Evolutionary conservation across 2,888 invertebrate genomes (phyloP).

Genomic region (Cacoxenus indagator): DNA sequence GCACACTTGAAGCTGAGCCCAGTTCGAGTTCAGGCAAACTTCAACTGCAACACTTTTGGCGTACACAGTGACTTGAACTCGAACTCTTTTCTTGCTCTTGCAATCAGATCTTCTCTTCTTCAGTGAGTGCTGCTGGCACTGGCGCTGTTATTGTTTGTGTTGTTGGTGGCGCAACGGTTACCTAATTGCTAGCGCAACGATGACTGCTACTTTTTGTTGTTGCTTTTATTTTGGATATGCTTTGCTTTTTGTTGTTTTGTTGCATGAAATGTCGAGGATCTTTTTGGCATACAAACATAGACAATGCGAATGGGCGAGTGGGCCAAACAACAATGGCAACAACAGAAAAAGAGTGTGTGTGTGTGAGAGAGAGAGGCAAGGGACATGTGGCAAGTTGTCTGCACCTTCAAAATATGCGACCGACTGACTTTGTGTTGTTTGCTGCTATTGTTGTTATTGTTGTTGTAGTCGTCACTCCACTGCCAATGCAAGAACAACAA

Average conservation of each 20-base stretch:
- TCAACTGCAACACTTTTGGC: slow-evolving; percentile 40
- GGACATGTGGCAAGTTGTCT: slow-evolving; percentile 29
- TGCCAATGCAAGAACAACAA: not conserved
- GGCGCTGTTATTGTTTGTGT: slow-evolving; percentile 44
- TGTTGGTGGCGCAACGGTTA: slow-evolving; percentile 38
- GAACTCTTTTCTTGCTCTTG: slow-evolving; percentile 52
- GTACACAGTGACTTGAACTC: slow-evolving; percentile 65
- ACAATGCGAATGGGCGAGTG: slow-evolving; percentile 3
- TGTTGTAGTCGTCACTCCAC: slow-evolving; percentile 24
- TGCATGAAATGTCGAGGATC: slow-evolving; percentile 21
- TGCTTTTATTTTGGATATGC: not conserved
- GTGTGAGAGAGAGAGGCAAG: not conserved
- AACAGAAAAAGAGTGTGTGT: slow-evolving; percentile 28
- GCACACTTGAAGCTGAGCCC: not conserved
- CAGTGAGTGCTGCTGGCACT: slow-evolving; percentile 24
- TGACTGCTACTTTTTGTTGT: slow-evolving; percentile 42
- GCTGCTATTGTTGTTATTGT: not conserved
- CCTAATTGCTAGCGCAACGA: slow-evolving; percentile 30
- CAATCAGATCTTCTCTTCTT: slow-evolving; percentile 13
- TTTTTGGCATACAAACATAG: slow-evolving; percentile 53
- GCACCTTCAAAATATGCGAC: slow-evolving; percentile 40
- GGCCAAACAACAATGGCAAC: too few species aligned
- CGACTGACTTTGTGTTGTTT: slow-evolving; percentile 55
- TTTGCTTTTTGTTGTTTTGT: slow-evolving; percentile 41
- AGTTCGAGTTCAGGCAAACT: slow-evolving; percentile 17